These are phyloP conservation scores for Lacerta viridis DNA, from an alignment of 2,797 vertebrate genomes.

Conservation along the genomic window DNA sequence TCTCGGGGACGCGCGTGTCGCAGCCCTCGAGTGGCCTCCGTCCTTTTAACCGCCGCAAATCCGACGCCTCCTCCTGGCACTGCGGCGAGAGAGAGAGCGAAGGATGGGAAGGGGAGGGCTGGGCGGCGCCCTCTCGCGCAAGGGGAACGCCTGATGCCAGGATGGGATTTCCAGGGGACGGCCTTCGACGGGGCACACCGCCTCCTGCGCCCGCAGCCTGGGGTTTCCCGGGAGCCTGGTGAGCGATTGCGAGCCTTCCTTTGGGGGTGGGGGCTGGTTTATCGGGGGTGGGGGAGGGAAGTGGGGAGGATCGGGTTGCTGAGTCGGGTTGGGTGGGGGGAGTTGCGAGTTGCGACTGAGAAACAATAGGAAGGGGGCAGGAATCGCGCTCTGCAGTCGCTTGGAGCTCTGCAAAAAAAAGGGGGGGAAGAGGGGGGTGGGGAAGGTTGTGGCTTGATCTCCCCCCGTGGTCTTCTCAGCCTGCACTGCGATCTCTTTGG, in stretches of 20 bases:
- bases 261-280: background rate
- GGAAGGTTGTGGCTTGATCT: no score
- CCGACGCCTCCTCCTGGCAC: background rate
- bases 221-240: background rate
- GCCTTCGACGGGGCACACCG: background rate
- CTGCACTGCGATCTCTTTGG: no score
- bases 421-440: background rate
- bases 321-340: no score
- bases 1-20: background rate
- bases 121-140: background rate
- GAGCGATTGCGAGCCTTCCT: background rate
- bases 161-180: slow-evolving; percentile 8
- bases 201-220: background rate
- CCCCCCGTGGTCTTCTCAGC: background rate
- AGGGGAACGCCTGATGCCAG: background rate
- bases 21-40: background rate
- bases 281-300: background rate
- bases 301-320: background rate
- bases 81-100: no score
- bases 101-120: background rate
- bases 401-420: background rate
- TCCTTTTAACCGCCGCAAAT: background rate
- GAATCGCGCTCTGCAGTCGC: background rate
- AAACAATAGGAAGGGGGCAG: background rate
- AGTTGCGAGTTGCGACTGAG: background rate